A percentile compares a stretch with the other conserved stretches of the same genome.
phyloP scores from a whole-genome alignment of 1,140 invertebrate species.

The Drosophila sproati region DNA sequence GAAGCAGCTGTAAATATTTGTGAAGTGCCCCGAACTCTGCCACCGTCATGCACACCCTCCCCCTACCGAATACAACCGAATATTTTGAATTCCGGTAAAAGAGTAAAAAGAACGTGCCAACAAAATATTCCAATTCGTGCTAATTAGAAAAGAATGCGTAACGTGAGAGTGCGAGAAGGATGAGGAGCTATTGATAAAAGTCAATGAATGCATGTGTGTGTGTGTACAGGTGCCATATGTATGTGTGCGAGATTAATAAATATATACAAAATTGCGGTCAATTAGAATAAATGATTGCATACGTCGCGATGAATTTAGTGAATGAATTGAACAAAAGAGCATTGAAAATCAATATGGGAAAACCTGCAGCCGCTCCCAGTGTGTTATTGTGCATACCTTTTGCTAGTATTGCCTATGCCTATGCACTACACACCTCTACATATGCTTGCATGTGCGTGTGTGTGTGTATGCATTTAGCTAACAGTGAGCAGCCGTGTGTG shows the following conservation, averaged over 20 bases:
- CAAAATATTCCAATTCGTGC: constrained; percentile 68
- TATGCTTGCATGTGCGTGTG: not conserved
- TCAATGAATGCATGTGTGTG: constrained; percentile 43
- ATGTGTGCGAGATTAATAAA: constrained; percentile 24
- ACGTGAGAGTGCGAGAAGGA: constrained; percentile 39
- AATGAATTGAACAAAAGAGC: constrained; percentile 78
- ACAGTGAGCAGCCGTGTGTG: constrained; percentile 42
- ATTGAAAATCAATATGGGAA: constrained; percentile 78
- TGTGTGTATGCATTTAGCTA: constrained; percentile 28
- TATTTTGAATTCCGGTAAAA: constrained; percentile 43
- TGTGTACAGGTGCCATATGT: constrained; percentile 38
- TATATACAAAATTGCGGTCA: constrained; percentile 59
- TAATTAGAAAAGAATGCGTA: constrained; percentile 75
- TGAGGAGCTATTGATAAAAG: constrained; percentile 46
- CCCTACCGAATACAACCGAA: not conserved
- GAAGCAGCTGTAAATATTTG: constrained; percentile 38
- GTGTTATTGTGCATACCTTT: constrained; percentile 39
- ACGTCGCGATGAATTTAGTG: constrained; percentile 65
- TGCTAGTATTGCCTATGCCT: constrained; percentile 37
- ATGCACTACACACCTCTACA: constrained; percentile 33
- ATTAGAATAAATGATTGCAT: constrained; percentile 67
- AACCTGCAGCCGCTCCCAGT: constrained; percentile 78
- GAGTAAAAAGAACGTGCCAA: constrained; percentile 54
- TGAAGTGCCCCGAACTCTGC: constrained; percentile 3
- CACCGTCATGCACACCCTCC: not conserved